These are phyloP conservation scores for Pycnonotus jocosus DNA, from an alignment of 2,113 vertebrate genomes.

Conservation along the genomic window DNA sequence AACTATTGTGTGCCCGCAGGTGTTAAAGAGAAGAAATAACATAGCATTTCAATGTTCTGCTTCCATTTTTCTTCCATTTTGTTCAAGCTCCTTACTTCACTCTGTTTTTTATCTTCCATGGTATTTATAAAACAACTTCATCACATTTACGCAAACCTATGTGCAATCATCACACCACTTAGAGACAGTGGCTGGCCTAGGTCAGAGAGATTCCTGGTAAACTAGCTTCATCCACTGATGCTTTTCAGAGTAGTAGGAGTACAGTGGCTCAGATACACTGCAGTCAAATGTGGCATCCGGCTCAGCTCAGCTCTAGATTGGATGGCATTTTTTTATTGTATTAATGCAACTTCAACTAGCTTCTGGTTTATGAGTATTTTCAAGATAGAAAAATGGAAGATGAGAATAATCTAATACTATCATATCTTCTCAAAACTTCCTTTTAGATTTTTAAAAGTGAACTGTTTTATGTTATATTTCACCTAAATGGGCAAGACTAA, in stretches of 20 bases:
- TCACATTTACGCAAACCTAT: background rate
- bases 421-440: background rate
- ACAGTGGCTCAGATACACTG: background rate
- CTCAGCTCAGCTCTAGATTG: background rate
- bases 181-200: background rate
- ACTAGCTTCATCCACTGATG: background rate
- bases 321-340: background rate
- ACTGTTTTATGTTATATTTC: rapidly evolving
- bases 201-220: background rate
- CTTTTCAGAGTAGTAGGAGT: background rate
- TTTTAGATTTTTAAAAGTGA: background rate
- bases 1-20: rapidly evolving
- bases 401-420: background rate
- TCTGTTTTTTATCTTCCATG: background rate
- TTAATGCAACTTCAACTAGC: background rate
- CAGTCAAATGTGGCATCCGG: conserved; percentile 10
- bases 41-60: background rate
- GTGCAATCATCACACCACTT: background rate
- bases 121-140: background rate
- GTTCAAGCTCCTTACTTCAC: background rate
- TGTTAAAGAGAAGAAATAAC: background rate
- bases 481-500: background rate
- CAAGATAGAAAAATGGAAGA: background rate
- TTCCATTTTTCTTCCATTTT: background rate
- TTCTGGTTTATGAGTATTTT: background rate